phyloP scores from a whole-genome alignment of 2,797 vertebrate species.

The Nasua narica region DNA sequence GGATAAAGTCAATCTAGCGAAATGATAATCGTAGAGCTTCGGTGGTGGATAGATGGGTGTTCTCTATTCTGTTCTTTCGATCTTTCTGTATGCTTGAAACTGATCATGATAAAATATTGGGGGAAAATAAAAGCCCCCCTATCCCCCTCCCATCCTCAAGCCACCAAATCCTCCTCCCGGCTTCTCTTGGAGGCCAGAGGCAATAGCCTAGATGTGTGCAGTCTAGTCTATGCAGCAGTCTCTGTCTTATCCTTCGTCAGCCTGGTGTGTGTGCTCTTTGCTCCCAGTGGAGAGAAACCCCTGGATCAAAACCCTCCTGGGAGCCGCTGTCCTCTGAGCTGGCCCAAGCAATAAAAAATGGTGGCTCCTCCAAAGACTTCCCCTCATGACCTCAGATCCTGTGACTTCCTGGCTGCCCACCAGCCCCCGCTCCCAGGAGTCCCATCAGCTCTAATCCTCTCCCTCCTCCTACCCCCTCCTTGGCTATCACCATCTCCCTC shows the following conservation, averaged over 20 bases:
- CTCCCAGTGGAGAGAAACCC: background rate
- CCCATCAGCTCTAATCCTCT: background rate
- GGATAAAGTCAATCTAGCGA: background rate
- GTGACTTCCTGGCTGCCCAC: background rate
- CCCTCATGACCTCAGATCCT: background rate
- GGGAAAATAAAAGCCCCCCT: background rate
- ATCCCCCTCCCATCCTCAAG: background rate
- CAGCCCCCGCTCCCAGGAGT: background rate
- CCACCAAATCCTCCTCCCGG: background rate
- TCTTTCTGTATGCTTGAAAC: background rate
- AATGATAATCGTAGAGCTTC: background rate
- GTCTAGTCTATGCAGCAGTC: fast-evolving
- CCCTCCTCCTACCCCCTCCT: background rate
- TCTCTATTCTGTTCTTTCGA: background rate
- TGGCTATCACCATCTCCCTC: background rate
- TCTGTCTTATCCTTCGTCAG: background rate
- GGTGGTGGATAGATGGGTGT: background rate
- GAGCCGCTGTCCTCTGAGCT: background rate
- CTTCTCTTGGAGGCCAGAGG: fast-evolving
- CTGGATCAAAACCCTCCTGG: background rate
- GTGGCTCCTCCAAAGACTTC: background rate
- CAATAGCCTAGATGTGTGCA: fast-evolving
- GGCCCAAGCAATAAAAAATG: background rate
- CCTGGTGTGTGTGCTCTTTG: background rate
- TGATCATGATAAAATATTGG: background rate